Conservation (phyloP, 2,797 vertebrate genomes). For the Hypotaenidia philippensis region DNA sequence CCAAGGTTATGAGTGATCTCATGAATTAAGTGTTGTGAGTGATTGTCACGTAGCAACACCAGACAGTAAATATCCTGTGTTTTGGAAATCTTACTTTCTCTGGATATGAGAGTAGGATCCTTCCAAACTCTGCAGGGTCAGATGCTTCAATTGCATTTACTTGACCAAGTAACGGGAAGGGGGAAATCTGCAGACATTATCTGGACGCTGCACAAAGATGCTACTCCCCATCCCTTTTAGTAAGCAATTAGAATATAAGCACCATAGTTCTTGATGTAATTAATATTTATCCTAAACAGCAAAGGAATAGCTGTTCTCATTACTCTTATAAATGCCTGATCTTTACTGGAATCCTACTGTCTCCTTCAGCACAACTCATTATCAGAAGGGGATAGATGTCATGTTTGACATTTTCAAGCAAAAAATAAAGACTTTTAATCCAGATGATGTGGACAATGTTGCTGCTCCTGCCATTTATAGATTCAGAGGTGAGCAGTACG, state of each 20-base stretch:
- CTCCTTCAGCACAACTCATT: neutral
- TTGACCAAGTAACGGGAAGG: neutral
- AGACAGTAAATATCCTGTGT: neutral
- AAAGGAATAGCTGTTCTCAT: neutral
- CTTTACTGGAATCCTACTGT: neutral
- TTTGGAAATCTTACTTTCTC: neutral
- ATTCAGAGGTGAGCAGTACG: neutral
- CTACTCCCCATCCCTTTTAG: neutral
- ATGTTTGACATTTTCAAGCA: neutral
- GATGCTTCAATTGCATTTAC: rapidly evolving
- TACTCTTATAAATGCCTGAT: neutral
- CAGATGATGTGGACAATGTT: neutral
- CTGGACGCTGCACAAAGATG: neutral
- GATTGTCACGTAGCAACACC: neutral
- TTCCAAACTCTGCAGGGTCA: neutral
- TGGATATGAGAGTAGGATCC: rapidly evolving
- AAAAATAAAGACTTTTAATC: neutral
- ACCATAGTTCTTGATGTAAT: neutral
- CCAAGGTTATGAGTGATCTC: neutral
- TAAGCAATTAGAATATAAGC: neutral
- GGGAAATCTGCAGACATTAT: neutral
- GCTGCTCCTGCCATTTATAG: neutral
- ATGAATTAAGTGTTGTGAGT: rapidly evolving
- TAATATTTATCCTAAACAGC: neutral
- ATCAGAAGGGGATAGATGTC: neutral